These are phyloP conservation scores for Ommatoiulus sabulosus DNA, from an alignment of 2,888 invertebrate genomes.

Conservation along the genomic window DNA sequence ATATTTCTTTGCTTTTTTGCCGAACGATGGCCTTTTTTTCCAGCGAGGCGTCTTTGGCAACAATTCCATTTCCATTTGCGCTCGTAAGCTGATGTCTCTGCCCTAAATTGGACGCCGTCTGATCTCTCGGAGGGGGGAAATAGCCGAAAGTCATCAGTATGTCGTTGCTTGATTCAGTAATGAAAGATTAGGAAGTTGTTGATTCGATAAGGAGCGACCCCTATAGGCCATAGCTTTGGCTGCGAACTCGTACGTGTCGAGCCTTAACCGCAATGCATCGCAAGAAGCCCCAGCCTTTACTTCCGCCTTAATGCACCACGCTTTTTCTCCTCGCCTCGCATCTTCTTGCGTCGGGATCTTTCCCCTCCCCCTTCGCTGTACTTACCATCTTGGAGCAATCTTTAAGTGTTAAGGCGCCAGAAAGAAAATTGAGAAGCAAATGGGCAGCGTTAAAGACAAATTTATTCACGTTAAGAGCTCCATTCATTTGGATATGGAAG, in stretches of 20 bases:
- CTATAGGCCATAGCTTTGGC: background rate
- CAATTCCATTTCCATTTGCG: constrained; percentile 44
- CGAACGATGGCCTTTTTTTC: background rate
- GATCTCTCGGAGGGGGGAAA: background rate
- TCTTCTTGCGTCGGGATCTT: constrained; percentile 6
- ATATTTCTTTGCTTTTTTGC: background rate
- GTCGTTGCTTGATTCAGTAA: constrained; percentile 25
- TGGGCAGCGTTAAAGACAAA: constrained; percentile 48
- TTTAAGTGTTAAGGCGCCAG: constrained; percentile 48
- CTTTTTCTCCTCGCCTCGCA: background rate
- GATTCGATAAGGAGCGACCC: constrained; percentile 21
- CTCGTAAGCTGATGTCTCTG: constrained; percentile 46
- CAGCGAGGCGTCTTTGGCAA: constrained; percentile 5
- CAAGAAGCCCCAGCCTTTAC: background rate
- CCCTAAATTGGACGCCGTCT: constrained; percentile 40
- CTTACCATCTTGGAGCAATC: constrained; percentile 12
- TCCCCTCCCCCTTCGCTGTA: background rate
- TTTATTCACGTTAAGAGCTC: constrained; percentile 47
- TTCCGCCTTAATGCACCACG: background rate
- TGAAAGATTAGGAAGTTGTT: constrained; percentile 48
- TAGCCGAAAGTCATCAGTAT: constrained; percentile 37
- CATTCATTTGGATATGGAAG: constrained; percentile 44
- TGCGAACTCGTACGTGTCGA: background rate
- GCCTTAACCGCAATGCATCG: background rate
- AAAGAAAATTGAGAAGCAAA: constrained; percentile 48